Evolutionary conservation across 2,797 vertebrate genomes (phyloP), one percentile per base, ranked within the genome.

Genomic region (Myripristis jacobus): DNA sequence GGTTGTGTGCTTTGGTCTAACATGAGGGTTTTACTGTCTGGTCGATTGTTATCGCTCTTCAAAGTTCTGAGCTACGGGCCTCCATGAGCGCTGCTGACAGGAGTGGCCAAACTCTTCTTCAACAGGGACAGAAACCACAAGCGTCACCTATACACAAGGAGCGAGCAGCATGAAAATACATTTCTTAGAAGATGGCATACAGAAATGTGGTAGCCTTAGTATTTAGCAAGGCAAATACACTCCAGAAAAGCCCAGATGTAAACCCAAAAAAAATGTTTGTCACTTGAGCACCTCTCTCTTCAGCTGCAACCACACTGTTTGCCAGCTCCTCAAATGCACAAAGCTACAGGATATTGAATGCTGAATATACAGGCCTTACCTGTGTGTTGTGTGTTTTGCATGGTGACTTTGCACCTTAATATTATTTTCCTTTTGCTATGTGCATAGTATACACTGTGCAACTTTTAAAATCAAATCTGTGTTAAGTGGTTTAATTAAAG

Each of bases 1-100:
- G 69, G 15, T 43, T 77, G 61, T 69, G 68, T 73, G 55, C 77
- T 77, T 80, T 73, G 57, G 52, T 83, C 81, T 85, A 62, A 84
- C 70, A 87, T 81, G 73, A 61, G 80, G 79, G 81, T 79, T 75
- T 79, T 74, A 66, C 81, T 80, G 83, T 87, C 64, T 66, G 66
- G 82, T 6, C 2, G 80, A 85, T 91, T 29, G 44, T 77, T 85
- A 86, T 88, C 68, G 0, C 67, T 56, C 79, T 74, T 88, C 69
- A 78, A 80, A 67, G 75, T 72, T 58, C 1, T 66, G 47, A 34
- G 2, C 58, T 10, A 0, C 1, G 60, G 57, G 84, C 64, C 84
- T 77, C 59, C 57, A 56, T 74, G 62, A 76, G 50, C 7, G 55
- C 46, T 12, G 47, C 74, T 72, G 82, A 81, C 52, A 50, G 77